Conservation (phyloP, 2,797 vertebrate genomes). For the Syngnathus acus region DNA sequence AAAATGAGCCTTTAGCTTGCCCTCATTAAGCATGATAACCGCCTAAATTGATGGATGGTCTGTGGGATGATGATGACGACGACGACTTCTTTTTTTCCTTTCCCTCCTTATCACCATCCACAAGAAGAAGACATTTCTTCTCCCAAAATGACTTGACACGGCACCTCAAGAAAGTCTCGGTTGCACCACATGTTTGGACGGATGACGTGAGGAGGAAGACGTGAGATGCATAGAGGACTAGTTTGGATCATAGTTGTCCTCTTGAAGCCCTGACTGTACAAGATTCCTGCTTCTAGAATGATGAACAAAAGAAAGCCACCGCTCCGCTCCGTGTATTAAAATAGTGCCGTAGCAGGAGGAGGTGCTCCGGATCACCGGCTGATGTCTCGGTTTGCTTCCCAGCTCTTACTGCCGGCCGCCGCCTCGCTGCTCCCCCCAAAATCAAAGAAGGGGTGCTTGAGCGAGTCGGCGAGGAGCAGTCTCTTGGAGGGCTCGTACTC, state of each 20-base stretch:
- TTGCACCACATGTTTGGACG: conserved; percentile 5
- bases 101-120: not conserved
- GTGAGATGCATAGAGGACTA: conserved; percentile 51
- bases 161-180: not conserved
- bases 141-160: not conserved
- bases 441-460: conserved; percentile 91
- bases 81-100: not conserved
- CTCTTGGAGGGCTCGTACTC: conserved; percentile 93
- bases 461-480: conserved; percentile 76
- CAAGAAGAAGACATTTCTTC: conserved; percentile 1
- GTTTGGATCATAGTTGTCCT: conserved; percentile 9
- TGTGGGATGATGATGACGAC: too few relatives aligned
- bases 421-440: conserved; percentile 42
- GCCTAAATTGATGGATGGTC: too few relatives aligned
- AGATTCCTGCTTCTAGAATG: conserved; percentile 24
- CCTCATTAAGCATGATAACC: too few relatives aligned
- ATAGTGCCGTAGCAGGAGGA: conserved; percentile 16
- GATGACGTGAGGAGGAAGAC: conserved; percentile 53
- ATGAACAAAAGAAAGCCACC: conserved; percentile 29
- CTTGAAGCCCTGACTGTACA: conserved; percentile 4
- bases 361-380: conserved; percentile 82
- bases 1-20: not conserved
- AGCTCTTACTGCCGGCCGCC: conserved; percentile 65
- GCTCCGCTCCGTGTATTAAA: conserved; percentile 33
- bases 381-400: conserved; percentile 95